Evolutionary conservation across 64 coral and sea anemone species (phyloP), one percentile per base, ranked within the genome.

Genomic region (Porites australiensis): DNA sequence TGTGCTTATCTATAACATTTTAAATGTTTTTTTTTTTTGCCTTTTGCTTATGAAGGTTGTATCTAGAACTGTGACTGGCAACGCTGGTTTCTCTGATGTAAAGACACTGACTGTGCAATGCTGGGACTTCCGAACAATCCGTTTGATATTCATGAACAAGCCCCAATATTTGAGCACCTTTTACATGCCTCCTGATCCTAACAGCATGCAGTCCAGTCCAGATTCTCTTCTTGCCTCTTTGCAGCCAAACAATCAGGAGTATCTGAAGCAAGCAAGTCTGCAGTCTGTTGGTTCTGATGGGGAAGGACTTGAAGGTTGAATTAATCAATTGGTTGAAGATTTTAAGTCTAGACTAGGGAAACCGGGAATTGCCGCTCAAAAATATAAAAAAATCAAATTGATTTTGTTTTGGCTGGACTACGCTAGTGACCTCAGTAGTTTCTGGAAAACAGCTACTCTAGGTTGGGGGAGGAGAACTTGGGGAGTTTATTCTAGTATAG

Each of bases 61-160:
- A 0, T 82, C 90, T n/a, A 87, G 96, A 44, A 95, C 90, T 63
- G 87, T 89, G 18, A 69, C 77, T 82, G 96, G 96, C 1, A 98
- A 93, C 93, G 94, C 94, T 74, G 94, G 93, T 57, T 90, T 98
- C 89, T 95, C 94, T 16, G 96, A 95, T 75, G 96, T 98, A 22
- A 98, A 98, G 87, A 95, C 94, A 4, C 60, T 98, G 5, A 95
- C 92, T 68, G 87, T 98, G 37, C 81, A 83, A 20, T 98, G 96
- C 61, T 92, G 91, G 74, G 96, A 98, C 62, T 98, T 98, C 70
- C 93, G 96, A 37, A 90, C 82, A 27, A 96, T 98, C 58, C 93
- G 86, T 8, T 74, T 98, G 2, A 98, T 92, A 11, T 98, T 98
- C 88, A 95, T 98, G 94, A 95, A 93, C 50, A 94, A 88, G 15